phyloP scores from a whole-genome alignment of 2,797 vertebrate genomes.

The Miopithecus talapoin region DNA sequence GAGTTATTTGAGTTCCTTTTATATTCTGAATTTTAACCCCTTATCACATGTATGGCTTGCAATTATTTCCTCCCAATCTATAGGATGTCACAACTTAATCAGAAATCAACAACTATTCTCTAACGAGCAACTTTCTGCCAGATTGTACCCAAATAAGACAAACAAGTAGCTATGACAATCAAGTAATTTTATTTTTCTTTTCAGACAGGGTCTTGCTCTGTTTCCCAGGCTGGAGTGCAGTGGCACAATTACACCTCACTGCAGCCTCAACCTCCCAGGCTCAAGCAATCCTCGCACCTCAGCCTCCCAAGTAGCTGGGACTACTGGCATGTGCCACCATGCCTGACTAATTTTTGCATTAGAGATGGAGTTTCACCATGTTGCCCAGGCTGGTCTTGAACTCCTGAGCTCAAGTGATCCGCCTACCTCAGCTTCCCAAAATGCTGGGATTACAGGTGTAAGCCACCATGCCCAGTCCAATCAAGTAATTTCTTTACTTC shows the following conservation, averaged over 20 bases:
- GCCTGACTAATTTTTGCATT: too few species aligned
- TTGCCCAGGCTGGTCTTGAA: too few species aligned
- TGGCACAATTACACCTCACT: not conserved
- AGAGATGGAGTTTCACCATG: too few species aligned
- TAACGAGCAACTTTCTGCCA: not conserved
- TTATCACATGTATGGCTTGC: not conserved
- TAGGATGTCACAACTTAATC: not conserved
- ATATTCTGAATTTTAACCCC: not conserved
- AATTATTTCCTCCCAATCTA: not conserved
- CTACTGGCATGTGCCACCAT: not conserved
- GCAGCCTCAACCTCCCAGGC: not conserved
- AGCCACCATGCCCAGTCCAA: not conserved
- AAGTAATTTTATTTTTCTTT: not conserved
- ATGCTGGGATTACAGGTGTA: too few species aligned
- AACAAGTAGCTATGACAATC: not conserved
- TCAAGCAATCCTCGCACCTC: too few species aligned
- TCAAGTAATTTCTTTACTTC: not conserved
- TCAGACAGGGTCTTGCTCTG: not conserved
- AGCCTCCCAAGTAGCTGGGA: not conserved
- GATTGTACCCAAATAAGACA: not conserved
- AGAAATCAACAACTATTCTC: not conserved
- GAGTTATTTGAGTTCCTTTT: not conserved
- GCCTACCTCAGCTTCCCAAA: too few species aligned
- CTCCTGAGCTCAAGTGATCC: too few species aligned
- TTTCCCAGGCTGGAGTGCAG: not conserved